These are phyloP conservation scores for Berghia stephanieae DNA, from an alignment of 1,140 invertebrate genomes.

Conservation along the genomic window DNA sequence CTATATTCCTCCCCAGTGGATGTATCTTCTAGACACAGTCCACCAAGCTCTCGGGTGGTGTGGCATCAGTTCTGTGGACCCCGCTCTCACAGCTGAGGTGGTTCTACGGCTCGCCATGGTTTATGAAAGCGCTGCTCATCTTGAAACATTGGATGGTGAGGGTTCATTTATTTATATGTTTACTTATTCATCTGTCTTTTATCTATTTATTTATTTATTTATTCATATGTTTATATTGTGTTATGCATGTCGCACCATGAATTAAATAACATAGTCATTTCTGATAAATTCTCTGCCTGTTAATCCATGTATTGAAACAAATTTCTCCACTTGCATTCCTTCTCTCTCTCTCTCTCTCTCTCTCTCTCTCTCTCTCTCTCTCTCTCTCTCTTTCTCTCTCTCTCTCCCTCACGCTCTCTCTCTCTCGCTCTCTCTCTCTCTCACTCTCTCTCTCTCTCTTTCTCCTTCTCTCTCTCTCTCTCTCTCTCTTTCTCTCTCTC, in stretches of 20 bases:
- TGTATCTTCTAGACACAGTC: conserved; percentile 63
- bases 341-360: background rate
- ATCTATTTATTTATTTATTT: background rate
- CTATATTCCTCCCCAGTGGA: conserved; percentile 62
- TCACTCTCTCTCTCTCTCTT: background rate
- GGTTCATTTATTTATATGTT: background rate
- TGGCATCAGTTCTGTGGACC: conserved; percentile 62
- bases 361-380: background rate
- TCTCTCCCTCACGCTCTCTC: no score
- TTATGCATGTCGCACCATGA: background rate
- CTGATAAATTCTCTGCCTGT: no score
- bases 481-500: no score
- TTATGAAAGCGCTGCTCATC: conserved; percentile 60
- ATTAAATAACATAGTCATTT: no score
- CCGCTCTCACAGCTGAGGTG: conserved; percentile 62
- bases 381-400: background rate
- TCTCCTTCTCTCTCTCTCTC: background rate
- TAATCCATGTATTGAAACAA: background rate
- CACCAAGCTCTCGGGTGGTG: conserved; percentile 63
- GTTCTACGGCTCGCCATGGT: conserved; percentile 64
- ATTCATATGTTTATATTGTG: background rate
- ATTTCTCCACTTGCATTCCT: background rate
- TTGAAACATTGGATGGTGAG: conserved; percentile 51
- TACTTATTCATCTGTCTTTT: background rate
- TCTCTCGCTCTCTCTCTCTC: no score